Conservation (phyloP, 2,113 vertebrate species). For the Fulmarus glacialis region DNA sequence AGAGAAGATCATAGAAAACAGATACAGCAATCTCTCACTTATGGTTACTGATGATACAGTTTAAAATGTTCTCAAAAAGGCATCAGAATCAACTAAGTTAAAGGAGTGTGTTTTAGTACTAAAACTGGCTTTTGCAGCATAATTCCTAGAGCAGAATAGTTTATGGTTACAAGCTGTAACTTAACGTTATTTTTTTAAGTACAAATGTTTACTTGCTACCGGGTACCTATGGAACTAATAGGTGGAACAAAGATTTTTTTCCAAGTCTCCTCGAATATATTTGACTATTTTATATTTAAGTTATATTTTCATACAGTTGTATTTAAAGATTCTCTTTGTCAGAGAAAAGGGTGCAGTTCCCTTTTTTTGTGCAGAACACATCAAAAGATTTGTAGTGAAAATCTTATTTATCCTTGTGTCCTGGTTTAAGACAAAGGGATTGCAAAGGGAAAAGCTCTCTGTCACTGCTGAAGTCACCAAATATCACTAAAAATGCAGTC, state of each 20-base stretch:
- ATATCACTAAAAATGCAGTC: neutral
- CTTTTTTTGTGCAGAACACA: slow-evolving; percentile 36
- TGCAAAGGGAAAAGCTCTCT: slow-evolving; percentile 20
- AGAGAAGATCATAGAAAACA: slow-evolving; percentile 13
- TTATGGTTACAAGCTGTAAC: slow-evolving; percentile 75
- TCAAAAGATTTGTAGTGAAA: slow-evolving; percentile 36
- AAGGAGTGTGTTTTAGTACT: slow-evolving; percentile 72
- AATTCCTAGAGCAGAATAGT: slow-evolving; percentile 73
- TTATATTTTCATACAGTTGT: slow-evolving; percentile 85
- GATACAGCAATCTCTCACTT: neutral
- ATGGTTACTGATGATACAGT: neutral
- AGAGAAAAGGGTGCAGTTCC: slow-evolving; percentile 37
- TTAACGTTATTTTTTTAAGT: slow-evolving; percentile 78
- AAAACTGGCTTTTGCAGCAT: slow-evolving; percentile 75
- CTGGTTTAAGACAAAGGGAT: neutral
- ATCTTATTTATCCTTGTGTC: slow-evolving; percentile 5
- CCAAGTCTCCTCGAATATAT: slow-evolving; percentile 78
- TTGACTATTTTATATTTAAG: slow-evolving; percentile 85
- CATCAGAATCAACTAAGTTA: slow-evolving; percentile 37
- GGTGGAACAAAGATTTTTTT: slow-evolving; percentile 77
- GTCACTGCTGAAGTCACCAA: slow-evolving; percentile 20
- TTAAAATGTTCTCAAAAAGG: slow-evolving; percentile 36
- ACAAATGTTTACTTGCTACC: slow-evolving; percentile 74
- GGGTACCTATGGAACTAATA: slow-evolving; percentile 72
- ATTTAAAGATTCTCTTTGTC: slow-evolving; percentile 80